Base-by-base conservation (phyloP, 2,888 invertebrate genomes). In the Hoplodrina ambigua region DNA sequence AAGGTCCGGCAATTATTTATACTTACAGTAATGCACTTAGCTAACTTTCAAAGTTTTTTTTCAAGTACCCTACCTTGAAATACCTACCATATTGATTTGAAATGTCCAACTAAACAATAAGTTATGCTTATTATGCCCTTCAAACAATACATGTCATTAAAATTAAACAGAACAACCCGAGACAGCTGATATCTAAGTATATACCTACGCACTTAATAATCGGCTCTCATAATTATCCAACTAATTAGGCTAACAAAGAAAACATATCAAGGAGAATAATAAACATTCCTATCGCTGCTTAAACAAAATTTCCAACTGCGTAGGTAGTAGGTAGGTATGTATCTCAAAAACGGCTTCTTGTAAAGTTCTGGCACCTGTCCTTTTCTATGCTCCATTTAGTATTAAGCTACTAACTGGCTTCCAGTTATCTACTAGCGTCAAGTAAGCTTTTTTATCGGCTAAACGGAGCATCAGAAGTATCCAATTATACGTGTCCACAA, bases 1-100 rank as follows among this genome's bases (percentile, higher is more conserved):
- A 91, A 90, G 94, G 86, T 86, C 84, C 78, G 80, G 61, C 75
- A 76, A 60, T 59, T 10, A 68, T 66, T 73, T 69, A 10, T 53
- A 56, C 13, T 17, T 49, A 30, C 13, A 25, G 13, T 49, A 0
- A 46, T 49, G 4, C 37, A 13, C 11, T 1, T 19, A 15, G 6
- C 52, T 25, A 41, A 41, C 41, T 41, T 41, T 41, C 10, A 50
- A 50, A n/a, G n/a, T 50, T 20, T 20, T 52, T n/a, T 13, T 13
- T n/a, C 50, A 44, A 56, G 13, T 52, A 65, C 17, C 56, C 19
- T 72, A 19, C 10, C 7, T 30, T 3, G 2, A 49, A 25, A 11
- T 68, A 17, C 4, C 19, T 68, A 17, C 1, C 17, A 25, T 50
- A 50, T 6, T 55, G 19, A 19, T 37, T 50, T 20, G 11, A 52